phyloP scores from a whole-genome alignment of 1,140 invertebrate species.

The Oscheius sp. region DNA sequence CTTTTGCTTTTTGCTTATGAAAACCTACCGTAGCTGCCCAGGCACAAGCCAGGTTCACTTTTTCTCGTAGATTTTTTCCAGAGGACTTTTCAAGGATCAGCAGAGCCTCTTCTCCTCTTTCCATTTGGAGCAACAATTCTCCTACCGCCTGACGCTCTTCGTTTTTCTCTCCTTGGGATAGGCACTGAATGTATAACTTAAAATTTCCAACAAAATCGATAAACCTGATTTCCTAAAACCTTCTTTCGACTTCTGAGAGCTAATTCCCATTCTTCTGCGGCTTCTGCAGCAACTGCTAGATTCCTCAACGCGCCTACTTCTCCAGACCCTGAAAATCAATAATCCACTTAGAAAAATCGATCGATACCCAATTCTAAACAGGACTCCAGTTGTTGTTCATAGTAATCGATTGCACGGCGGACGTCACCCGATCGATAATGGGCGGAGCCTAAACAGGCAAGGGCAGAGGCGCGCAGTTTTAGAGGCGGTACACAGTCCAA shows the following conservation, averaged over 20 bases:
- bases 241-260: not conserved
- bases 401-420: not conserved
- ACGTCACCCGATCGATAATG: not conserved
- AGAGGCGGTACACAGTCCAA: not conserved
- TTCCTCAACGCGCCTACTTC: not conserved
- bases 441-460: not conserved
- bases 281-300: not conserved
- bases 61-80: not conserved
- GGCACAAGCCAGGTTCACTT: not conserved
- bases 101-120: not conserved
- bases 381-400: not conserved
- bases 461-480: not conserved
- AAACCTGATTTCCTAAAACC: not conserved
- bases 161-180: not conserved
- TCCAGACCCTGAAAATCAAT: not conserved
- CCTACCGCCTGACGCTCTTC: not conserved
- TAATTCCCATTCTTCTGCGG: not conserved
- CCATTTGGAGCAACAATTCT: not conserved
- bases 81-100: not conserved
- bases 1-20: not conserved
- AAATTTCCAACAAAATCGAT: not conserved
- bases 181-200: not conserved
- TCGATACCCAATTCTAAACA: not conserved
- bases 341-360: not conserved
- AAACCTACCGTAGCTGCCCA: not conserved